A percentile compares a stretch with the other conserved stretches of the same genome.
Conservation (phyloP, 2,888 invertebrate genomes). For the Microctonus hyperodae region DNA sequence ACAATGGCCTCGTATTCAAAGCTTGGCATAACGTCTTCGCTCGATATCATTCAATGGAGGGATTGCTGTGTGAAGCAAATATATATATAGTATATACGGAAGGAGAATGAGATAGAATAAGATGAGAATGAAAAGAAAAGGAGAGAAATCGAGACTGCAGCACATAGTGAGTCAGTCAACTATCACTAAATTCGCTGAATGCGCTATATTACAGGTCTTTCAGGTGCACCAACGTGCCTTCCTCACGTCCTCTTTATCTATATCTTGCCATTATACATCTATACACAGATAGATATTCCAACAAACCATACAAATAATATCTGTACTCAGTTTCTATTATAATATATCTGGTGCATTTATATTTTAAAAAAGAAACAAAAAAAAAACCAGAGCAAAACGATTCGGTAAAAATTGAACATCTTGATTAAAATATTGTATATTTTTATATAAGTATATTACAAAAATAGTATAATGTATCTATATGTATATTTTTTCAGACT, state of each 20-base stretch:
- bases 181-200: conserved; percentile 37
- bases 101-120: neutral
- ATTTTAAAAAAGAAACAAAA: too few relatives aligned
- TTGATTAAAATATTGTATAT: too few relatives aligned
- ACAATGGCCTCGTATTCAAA: conserved; percentile 12
- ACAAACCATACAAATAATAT: too few relatives aligned
- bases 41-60: conserved; percentile 39
- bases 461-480: neutral
- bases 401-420: too few relatives aligned
- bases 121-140: neutral
- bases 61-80: conserved; percentile 27
- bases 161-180: conserved; percentile 32
- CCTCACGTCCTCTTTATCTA: neutral
- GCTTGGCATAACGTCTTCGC: conserved; percentile 26
- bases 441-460: neutral
- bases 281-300: neutral
- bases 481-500: conserved; percentile 37
- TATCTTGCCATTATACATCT: conserved; percentile 3
- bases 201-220: conserved; percentile 33
- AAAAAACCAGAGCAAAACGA: too few relatives aligned
- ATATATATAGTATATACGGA: conserved; percentile 13
- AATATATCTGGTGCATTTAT: too few relatives aligned
- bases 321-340: neutral
- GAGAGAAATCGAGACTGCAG: conserved; percentile 11
- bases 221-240: neutral